Percentiles rank a stretch among this genome's conserved stretches.
These are phyloP conservation scores for Echinometra lucunter DNA, from an alignment of 53 echinoderm and acorn worm genomes.

Conservation along the genomic window DNA sequence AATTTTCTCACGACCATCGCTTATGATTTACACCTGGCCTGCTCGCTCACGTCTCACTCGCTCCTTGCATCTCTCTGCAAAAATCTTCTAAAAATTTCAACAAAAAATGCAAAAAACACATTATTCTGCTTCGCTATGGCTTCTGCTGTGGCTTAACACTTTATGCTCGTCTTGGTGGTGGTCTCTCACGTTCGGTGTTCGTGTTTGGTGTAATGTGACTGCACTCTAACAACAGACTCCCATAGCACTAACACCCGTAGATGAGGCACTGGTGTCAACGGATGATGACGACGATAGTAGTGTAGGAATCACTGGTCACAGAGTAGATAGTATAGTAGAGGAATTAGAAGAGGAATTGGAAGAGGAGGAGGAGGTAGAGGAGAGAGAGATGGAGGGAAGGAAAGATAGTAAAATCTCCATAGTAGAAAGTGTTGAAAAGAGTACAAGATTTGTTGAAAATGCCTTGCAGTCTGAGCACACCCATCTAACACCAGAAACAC, in stretches of 20 bases:
- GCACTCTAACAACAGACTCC: constrained; percentile 53
- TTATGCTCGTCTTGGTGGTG: constrained; percentile 50
- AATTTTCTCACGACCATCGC: constrained; percentile 35
- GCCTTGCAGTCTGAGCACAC: neutral
- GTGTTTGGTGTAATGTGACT: constrained; percentile 58
- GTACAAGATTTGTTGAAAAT: constrained; percentile 10
- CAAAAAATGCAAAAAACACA: neutral
- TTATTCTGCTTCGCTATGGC: constrained; percentile 45
- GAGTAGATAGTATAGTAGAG: constrained; percentile 45
- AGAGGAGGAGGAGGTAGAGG: constrained; percentile 32
- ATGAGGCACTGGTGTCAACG: constrained; percentile 11
- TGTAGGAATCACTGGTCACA: neutral
- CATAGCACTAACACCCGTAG: constrained; percentile 27
- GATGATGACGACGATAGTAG: constrained; percentile 8
- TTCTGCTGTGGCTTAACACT: constrained; percentile 32
- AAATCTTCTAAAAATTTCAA: constrained; percentile 24
- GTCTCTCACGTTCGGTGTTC: constrained; percentile 31
- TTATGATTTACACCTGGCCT: constrained; percentile 26
- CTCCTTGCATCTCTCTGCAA: constrained; percentile 24
- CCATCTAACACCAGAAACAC: constrained; percentile 18
- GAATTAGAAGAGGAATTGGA: constrained; percentile 47
- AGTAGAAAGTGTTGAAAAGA: constrained; percentile 29
- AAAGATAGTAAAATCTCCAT: neutral
- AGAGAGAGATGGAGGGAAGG: neutral
- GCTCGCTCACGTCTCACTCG: neutral